Percentiles rank a stretch among this genome's conserved stretches.
phyloP scores from a whole-genome alignment of 2,888 invertebrate species.

The Unio pictorum region DNA sequence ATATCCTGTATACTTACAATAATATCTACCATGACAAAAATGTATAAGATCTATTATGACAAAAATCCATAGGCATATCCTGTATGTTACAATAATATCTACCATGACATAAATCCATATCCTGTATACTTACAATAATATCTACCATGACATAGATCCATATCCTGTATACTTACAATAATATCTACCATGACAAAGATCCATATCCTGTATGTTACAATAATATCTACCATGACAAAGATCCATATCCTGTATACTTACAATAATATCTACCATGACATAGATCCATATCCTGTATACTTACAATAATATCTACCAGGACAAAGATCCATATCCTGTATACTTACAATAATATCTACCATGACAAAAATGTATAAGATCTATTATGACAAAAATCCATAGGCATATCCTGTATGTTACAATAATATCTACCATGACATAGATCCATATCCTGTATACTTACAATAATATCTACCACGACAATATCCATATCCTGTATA shows the following conservation, averaged over 20 bases:
- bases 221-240: too few species aligned
- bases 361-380: conserved; percentile 73
- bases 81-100: too few species aligned
- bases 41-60: too few species aligned
- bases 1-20: too few species aligned
- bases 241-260: conserved; percentile 73
- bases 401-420: conserved; percentile 73
- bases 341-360: conserved; percentile 83
- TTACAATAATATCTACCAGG: conserved; percentile 82
- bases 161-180: too few species aligned
- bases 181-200: too few species aligned
- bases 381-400: conserved; percentile 72
- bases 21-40: too few species aligned
- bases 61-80: too few species aligned
- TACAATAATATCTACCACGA: conserved; percentile 82
- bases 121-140: too few species aligned
- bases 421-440: conserved; percentile 77
- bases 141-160: too few species aligned
- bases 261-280: conserved; percentile 73
- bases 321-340: neutral
- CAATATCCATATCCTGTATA: conserved; percentile 15
- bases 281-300: conserved; percentile 57
- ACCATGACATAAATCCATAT: too few species aligned
- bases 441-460: conserved; percentile 65
- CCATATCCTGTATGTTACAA: too few species aligned